Conservation (phyloP, 2,113 vertebrate genomes). For the Damaliscus lunatus region DNA sequence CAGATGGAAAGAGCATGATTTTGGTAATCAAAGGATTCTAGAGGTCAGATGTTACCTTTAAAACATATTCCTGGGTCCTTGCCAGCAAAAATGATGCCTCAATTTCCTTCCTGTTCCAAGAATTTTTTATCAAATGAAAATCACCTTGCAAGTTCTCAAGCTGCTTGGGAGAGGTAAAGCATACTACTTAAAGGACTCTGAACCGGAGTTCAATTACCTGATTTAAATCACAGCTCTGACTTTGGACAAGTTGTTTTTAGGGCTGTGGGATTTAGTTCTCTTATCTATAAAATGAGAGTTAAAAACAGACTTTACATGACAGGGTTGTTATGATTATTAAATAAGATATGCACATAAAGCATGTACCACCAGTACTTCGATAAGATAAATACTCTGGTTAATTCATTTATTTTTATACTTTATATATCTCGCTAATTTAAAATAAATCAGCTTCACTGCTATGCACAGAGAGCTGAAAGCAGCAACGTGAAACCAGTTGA, state of each 20-base stretch:
- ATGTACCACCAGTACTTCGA: neutral
- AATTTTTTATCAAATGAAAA: neutral
- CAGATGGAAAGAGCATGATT: neutral
- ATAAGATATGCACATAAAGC: neutral
- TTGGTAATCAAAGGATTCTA: neutral
- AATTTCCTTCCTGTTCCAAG: neutral
- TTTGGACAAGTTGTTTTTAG: neutral
- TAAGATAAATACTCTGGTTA: neutral
- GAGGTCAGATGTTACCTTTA: neutral
- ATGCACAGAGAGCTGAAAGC: neutral
- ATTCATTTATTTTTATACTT: neutral
- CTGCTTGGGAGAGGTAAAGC: neutral
- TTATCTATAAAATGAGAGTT: neutral
- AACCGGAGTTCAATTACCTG: neutral
- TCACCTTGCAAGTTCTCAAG: neutral
- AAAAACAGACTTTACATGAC: neutral
- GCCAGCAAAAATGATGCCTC: neutral
- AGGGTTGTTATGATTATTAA: neutral
- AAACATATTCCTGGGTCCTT: neutral
- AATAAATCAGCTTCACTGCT: neutral
- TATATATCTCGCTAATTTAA: neutral
- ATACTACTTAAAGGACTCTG: neutral
- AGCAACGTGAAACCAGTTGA: neutral
- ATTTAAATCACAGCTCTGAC: neutral
- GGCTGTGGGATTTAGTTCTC: neutral